Conservation (phyloP, 2,113 vertebrate genomes). For the Podilymbus podiceps region DNA sequence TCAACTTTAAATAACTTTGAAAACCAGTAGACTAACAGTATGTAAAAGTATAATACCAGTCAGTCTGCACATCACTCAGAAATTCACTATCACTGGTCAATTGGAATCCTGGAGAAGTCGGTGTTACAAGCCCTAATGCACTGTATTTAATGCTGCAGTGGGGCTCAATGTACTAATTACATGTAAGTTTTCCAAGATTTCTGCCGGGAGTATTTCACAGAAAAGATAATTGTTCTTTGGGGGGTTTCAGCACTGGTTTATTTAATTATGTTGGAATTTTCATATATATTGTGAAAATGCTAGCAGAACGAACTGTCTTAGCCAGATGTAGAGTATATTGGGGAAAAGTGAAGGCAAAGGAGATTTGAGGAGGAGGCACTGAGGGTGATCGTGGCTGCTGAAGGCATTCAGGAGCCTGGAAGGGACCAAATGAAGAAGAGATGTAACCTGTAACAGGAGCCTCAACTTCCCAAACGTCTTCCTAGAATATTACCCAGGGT, state of each 20-base stretch:
- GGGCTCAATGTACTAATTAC: slow-evolving; percentile 70
- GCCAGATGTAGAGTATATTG: background rate
- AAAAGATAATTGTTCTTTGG: slow-evolving; percentile 74
- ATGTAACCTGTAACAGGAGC: background rate
- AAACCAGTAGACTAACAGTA: slow-evolving; percentile 13
- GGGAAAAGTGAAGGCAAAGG: background rate
- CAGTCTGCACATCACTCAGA: background rate
- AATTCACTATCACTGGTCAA: background rate
- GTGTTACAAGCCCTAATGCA: slow-evolving; percentile 42
- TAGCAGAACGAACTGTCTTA: slow-evolving; percentile 48
- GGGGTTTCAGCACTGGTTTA: slow-evolving; percentile 67
- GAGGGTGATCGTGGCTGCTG: background rate
- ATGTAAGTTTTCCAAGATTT: slow-evolving; percentile 71
- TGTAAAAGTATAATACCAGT: background rate
- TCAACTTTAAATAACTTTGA: slow-evolving; percentile 23
- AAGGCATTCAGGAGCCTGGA: background rate
- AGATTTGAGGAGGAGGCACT: background rate
- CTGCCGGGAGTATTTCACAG: slow-evolving; percentile 71
- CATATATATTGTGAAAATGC: slow-evolving; percentile 60
- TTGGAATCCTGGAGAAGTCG: slow-evolving; percentile 3
- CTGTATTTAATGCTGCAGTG: slow-evolving; percentile 59
- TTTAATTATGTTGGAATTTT: slow-evolving; percentile 73
- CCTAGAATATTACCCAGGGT: background rate
- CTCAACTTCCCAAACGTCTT: background rate
- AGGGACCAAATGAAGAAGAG: background rate